Evolutionary conservation across 2,797 vertebrate species (phyloP), one percentile per base, ranked within the genome.

Genomic region (Nannoperca obscura): DNA sequence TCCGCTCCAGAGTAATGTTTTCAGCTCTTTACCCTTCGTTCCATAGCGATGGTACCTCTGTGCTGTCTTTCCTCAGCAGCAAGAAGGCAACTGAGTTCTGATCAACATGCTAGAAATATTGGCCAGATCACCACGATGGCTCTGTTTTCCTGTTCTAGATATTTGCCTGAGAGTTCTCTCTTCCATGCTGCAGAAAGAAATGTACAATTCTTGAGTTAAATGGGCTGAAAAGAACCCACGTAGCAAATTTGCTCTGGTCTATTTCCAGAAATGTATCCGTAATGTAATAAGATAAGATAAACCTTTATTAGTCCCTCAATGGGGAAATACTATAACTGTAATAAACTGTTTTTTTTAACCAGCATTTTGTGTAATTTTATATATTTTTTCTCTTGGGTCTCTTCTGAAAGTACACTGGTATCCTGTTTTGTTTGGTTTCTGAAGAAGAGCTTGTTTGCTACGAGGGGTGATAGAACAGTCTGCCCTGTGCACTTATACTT

Each of bases 1-100:
- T 63, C 57, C 34, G 36, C 61, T 61, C 17, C 7, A 60, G 50
- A 72, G n/a, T 49, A 30, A 52, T 73, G 64, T 44, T 78, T 83
- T 74, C 24, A 83, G 30, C 22, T 15, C 50, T 32, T 1, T 46
- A 30, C 15, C 15, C 19, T 14, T 77, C 66, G 58, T 75, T 84
- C 49, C 57, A 69, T 12, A 55, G 54, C 47, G 20, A 4, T 32
- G 53, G 17, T 19, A 12, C 32, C n/a, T 63, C 47, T 62, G 34
- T 57, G 62, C 17, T 44, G 9, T 54, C 15, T 46, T 49, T 66
- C 2, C 47, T 9, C 20, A 38, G 20, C 53, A 44, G n/a, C 2
- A 61, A 24, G 8, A 49, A 10, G 14, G 7, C 10, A 34, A 7
- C 7, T n/a, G 2, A 5, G 2, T 20, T 40, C 20, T 49, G 20